A percentile compares a stretch with the other conserved stretches of the same genome.
Conservation (phyloP, 2,888 invertebrate genomes). For the Unio pictorum region DNA sequence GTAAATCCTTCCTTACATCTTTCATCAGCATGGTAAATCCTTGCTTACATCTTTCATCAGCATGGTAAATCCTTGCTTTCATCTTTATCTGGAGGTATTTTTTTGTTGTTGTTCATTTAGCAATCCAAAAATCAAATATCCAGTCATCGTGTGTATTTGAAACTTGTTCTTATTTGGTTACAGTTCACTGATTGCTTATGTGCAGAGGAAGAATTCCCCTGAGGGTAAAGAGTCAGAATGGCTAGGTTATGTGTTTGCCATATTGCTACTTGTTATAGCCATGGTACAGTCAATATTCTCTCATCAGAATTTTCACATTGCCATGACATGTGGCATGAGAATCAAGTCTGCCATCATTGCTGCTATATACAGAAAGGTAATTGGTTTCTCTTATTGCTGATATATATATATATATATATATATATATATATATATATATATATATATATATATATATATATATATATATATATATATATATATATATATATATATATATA, state of each 20-base stretch:
- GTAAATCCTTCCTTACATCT: too few species aligned
- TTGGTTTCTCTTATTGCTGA: background rate
- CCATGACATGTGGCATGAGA: conserved; percentile 87
- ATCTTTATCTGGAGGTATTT: too few species aligned
- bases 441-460: too few species aligned
- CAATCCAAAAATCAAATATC: background rate
- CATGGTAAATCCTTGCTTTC: too few species aligned
- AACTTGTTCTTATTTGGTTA: conserved; percentile 14
- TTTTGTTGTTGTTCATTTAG: background rate
- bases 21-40: too few species aligned
- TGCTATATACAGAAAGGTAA: conserved; percentile 86
- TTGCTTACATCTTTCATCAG: too few species aligned
- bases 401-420: background rate
- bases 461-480: too few species aligned
- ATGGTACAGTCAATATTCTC: conserved; percentile 86
- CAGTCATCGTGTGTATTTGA: background rate
- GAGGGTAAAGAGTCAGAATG: conserved; percentile 75
- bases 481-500: too few species aligned
- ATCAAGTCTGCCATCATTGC: conserved; percentile 91
- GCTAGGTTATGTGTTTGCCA: conserved; percentile 90
- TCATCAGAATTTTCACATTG: conserved; percentile 90
- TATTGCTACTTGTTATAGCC: conserved; percentile 82
- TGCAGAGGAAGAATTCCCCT: conserved; percentile 36
- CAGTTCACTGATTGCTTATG: conserved; percentile 62
- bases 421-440: too few species aligned